Evolutionary conservation across 1,140 invertebrate genomes (phyloP).

Genomic region (Battus philenor): DNA sequence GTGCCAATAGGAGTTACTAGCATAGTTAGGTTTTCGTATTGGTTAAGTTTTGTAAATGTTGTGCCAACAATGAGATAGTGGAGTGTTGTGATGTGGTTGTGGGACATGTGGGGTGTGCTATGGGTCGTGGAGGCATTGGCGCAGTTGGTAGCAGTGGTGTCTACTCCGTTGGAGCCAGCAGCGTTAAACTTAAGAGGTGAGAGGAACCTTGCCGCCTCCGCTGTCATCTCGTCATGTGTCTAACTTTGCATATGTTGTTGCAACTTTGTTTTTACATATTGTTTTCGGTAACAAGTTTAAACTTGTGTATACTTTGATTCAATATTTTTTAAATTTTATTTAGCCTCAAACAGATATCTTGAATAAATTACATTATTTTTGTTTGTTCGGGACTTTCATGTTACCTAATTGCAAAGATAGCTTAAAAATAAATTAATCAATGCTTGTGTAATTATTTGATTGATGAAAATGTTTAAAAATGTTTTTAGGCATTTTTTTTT

Average conservation of each 20-base stretch:
- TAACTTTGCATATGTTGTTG: conserved; percentile 42
- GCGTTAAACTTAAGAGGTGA: conserved; percentile 56
- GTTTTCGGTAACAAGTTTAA: too few relatives aligned
- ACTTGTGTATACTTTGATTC: too few relatives aligned
- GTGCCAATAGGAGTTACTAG: conserved; percentile 67
- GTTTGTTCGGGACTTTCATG: too few relatives aligned
- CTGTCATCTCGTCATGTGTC: conserved; percentile 24
- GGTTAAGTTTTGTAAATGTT: conserved; percentile 71
- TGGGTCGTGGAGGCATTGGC: conserved; percentile 56
- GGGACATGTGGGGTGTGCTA: conserved; percentile 71
- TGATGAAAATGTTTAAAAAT: too few relatives aligned
- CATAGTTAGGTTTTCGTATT: conserved; percentile 69
- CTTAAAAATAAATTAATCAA: too few relatives aligned
- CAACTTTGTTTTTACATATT: too few relatives aligned
- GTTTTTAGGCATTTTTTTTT: too few relatives aligned
- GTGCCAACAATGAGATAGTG: conserved; percentile 75
- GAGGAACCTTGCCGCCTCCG: conserved; percentile 54
- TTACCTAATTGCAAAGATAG: too few relatives aligned
- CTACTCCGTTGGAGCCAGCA: conserved; percentile 58
- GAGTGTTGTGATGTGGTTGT: conserved; percentile 73
- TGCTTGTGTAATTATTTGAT: too few relatives aligned
- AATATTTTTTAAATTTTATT: too few relatives aligned
- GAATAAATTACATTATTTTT: too few relatives aligned
- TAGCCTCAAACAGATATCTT: too few relatives aligned
- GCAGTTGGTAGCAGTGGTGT: conserved; percentile 44